A percentile compares a stretch with the other conserved stretches of the same genome.
phyloP scores from a whole-genome alignment of 1,140 invertebrate genomes.

The Venturia canescens region DNA sequence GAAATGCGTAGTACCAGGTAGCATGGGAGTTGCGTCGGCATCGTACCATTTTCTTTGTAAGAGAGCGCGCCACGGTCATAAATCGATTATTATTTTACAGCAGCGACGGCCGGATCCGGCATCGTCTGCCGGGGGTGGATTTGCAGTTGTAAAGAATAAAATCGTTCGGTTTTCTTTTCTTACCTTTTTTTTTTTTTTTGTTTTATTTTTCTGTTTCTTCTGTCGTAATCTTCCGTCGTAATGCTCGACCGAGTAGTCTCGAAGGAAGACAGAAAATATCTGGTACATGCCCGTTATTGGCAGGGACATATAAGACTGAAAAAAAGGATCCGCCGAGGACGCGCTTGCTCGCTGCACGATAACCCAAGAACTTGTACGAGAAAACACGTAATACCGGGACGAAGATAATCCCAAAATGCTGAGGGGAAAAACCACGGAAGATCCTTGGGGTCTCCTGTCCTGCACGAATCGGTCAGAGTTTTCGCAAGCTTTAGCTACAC shows the following conservation, averaged over 20 bases:
- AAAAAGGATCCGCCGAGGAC: neutral
- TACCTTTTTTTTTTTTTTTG: conserved; percentile 13
- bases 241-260: neutral
- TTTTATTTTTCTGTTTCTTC: no score
- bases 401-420: conserved; percentile 25
- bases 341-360: conserved; percentile 14
- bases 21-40: conserved; percentile 20
- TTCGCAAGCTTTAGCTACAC: conserved; percentile 6
- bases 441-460: neutral
- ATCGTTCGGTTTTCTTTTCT: conserved; percentile 10
- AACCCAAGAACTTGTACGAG: conserved; percentile 14
- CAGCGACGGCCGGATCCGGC: conserved; percentile 43
- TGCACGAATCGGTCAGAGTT: conserved; percentile 20
- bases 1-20: neutral
- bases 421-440: conserved; percentile 23
- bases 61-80: conserved; percentile 57
- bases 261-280: conserved; percentile 9
- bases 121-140: conserved; percentile 22
- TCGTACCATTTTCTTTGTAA: conserved; percentile 36
- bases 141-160: conserved; percentile 51
- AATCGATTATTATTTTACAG: conserved; percentile 71
- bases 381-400: conserved; percentile 39
- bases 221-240: no score
- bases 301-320: neutral
- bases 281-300: neutral